A percentile compares a stretch with the other conserved stretches of the same genome.
These are phyloP conservation scores for Drosophila heteroneura DNA, from an alignment of 2,888 invertebrate species.

Conservation along the genomic window DNA sequence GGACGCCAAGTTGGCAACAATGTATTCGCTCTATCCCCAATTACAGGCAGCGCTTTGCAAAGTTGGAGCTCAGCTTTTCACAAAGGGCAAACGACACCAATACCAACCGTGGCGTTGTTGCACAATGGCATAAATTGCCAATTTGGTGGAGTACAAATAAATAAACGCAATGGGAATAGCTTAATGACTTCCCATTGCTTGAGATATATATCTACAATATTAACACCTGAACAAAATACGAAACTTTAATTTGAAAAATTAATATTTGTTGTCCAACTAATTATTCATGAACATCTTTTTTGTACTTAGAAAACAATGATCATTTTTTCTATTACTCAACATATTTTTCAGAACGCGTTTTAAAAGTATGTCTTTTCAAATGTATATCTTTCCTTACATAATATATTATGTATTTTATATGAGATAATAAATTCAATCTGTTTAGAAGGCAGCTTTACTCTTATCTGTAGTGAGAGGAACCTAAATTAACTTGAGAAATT, in stretches of 20 bases:
- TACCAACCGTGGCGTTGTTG: neutral
- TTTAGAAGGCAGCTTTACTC: neutral
- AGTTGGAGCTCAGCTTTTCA: constrained; percentile 22
- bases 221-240: fast-evolving
- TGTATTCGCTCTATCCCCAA: constrained; percentile 23
- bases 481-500: neutral
- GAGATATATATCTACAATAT: neutral
- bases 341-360: neutral
- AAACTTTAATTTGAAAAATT: neutral
- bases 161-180: neutral
- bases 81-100: constrained; percentile 1
- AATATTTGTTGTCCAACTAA: neutral
- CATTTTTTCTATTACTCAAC: neutral
- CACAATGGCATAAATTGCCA: constrained; percentile 19
- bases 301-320: neutral
- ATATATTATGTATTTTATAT: neutral
- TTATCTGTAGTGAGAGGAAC: fast-evolving
- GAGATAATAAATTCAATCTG: neutral
- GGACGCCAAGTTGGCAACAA: constrained; percentile 36
- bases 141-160: neutral
- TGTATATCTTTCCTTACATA: neutral
- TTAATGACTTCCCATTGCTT: neutral
- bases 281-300: neutral
- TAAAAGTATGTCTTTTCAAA: neutral
- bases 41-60: constrained; percentile 41